These are phyloP conservation scores for Mesorhabditis spiculigera DNA, from an alignment of 2,888 invertebrate species.

Conservation along the genomic window DNA sequence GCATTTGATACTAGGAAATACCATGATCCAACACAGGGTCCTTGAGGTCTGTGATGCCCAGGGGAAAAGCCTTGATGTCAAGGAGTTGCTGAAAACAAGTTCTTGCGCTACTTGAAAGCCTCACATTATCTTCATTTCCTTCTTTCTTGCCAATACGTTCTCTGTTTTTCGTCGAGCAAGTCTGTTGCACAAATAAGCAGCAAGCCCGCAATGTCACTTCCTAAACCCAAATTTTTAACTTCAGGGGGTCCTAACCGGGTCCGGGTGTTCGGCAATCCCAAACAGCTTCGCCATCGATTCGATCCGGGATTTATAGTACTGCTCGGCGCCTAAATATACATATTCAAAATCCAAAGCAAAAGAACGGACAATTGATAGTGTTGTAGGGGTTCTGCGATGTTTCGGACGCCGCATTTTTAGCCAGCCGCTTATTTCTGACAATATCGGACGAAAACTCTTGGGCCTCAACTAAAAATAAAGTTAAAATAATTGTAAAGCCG, in stretches of 20 bases:
- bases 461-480: conserved; percentile 12
- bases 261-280: conserved; percentile 26
- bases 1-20: background rate
- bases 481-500: background rate
- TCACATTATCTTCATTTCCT: conserved; percentile 10
- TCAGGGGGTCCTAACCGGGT: conserved; percentile 18
- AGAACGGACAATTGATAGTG: conserved; percentile 3
- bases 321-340: background rate
- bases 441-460: conserved; percentile 10
- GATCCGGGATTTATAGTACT: background rate
- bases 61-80: conserved; percentile 33
- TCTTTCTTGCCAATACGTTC: conserved; percentile 17
- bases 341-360: background rate
- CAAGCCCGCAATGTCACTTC: conserved; percentile 25
- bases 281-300: conserved; percentile 26
- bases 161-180: conserved; percentile 21
- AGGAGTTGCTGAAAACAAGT: conserved; percentile 20
- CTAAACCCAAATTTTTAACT: conserved; percentile 8
- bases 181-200: conserved; percentile 32
- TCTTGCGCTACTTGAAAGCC: conserved; percentile 3
- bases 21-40: conserved; percentile 21
- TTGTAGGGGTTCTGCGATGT: background rate
- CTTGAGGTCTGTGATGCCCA: conserved; percentile 29
- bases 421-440: background rate
- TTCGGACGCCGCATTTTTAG: background rate